Conservation (phyloP, 2,113 vertebrate species). For the Malurus melanocephalus region DNA sequence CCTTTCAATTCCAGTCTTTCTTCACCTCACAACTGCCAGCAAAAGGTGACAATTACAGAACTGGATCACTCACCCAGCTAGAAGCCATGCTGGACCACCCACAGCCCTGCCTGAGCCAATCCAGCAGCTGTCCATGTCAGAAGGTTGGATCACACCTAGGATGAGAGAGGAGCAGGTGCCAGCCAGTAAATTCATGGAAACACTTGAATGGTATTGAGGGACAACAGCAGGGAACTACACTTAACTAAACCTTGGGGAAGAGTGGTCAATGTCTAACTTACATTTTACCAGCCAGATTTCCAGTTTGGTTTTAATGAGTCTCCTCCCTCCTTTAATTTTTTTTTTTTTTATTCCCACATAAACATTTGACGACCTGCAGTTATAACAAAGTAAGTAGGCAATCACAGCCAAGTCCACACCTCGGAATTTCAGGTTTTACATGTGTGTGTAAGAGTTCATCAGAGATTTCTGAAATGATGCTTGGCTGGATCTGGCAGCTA, state of each 20-base stretch:
- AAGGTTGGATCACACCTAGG: not conserved
- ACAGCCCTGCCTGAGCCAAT: not conserved
- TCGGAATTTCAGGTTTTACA: not conserved
- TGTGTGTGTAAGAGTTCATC: accelerated
- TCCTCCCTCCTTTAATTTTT: not conserved
- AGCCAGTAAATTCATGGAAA: not conserved
- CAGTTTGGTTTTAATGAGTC: not conserved
- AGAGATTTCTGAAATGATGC: not conserved
- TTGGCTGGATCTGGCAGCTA: not conserved
- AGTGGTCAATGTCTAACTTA: not conserved
- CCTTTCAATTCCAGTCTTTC: not conserved
- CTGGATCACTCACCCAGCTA: accelerated
- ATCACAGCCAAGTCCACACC: not conserved
- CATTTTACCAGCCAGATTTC: not conserved
- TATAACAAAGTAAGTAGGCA: not conserved
- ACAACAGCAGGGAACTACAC: not conserved
- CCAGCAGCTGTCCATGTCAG: not conserved
- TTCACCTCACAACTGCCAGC: not conserved
- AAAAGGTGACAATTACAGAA: not conserved
- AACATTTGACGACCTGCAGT: not conserved
- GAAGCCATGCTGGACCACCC: not conserved
- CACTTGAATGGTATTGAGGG: not conserved
- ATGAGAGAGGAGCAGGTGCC: not conserved
- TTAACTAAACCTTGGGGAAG: not conserved
- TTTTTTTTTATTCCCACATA: not conserved